Percentiles rank a stretch among this genome's conserved stretches.
phyloP scores from a whole-genome alignment of 1,140 invertebrate species.

The Bombus polaris region DNA sequence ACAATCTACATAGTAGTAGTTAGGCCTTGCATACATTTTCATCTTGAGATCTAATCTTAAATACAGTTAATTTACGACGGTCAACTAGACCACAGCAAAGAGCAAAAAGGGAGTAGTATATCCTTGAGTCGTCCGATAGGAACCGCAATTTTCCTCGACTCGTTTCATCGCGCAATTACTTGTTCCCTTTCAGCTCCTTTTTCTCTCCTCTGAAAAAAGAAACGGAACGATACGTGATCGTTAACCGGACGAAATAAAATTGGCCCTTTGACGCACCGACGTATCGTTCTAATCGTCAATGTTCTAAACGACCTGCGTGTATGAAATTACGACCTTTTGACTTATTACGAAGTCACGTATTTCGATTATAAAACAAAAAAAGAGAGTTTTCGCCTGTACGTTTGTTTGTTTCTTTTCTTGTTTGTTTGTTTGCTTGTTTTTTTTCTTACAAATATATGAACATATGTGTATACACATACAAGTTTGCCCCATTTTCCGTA shows the following conservation, averaged over 20 bases:
- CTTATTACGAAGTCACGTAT: constrained; percentile 61
- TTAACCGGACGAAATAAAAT: constrained; percentile 67
- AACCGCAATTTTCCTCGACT: constrained; percentile 45
- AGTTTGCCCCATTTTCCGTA: constrained; percentile 37
- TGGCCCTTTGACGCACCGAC: constrained; percentile 49
- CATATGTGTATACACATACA: constrained; percentile 31
- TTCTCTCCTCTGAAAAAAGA: constrained; percentile 31
- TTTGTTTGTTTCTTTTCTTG: constrained; percentile 59
- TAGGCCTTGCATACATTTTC: constrained; percentile 79
- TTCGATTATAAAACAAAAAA: constrained; percentile 59
- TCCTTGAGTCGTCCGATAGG: constrained; percentile 48
- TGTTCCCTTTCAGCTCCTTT: constrained; percentile 62
- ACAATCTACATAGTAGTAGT: constrained; percentile 69
- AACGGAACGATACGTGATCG: constrained; percentile 64
- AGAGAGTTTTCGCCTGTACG: constrained; percentile 73
- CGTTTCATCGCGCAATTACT: constrained; percentile 46
- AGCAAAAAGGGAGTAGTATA: constrained; percentile 64
- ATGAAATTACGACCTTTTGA: constrained; percentile 64
- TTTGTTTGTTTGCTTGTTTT: constrained; percentile 59
- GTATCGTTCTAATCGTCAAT: constrained; percentile 41
- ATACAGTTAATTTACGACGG: constrained; percentile 68
- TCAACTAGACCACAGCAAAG: constrained; percentile 56
- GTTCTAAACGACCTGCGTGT: constrained; percentile 59
- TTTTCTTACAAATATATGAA: constrained; percentile 55
- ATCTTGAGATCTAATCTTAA: constrained; percentile 76